These are phyloP conservation scores for Limanda limanda DNA, from an alignment of 2,113 vertebrate genomes.

Conservation along the genomic window DNA sequence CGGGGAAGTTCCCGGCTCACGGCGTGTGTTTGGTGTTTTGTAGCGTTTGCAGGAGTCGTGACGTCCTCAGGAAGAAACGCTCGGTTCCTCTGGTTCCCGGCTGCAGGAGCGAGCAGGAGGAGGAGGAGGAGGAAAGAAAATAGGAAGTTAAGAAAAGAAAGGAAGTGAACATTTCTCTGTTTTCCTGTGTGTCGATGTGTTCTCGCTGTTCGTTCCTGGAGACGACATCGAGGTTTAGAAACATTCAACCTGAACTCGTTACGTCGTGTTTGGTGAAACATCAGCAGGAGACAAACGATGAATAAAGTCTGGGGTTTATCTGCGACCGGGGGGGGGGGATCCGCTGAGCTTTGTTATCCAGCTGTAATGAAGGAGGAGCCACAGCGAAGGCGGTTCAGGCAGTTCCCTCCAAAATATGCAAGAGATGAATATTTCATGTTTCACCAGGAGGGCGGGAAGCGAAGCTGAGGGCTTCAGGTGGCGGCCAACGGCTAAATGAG, in stretches of 20 bases:
- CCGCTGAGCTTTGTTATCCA: slow-evolving; percentile 30
- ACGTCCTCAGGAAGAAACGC: slow-evolving; percentile 49
- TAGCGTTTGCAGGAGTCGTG: slow-evolving; percentile 2
- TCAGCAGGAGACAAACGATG: slow-evolving; percentile 27
- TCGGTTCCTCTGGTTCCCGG: not conserved
- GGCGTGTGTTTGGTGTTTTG: not conserved
- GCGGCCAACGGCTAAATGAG: slow-evolving; percentile 20
- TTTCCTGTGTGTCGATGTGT: not conserved
- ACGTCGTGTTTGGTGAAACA: slow-evolving; percentile 13
- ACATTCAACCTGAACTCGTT: too few relatives aligned
- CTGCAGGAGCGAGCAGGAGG: too few relatives aligned
- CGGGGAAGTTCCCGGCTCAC: slow-evolving; percentile 7
- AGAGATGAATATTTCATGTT: slow-evolving; percentile 68
- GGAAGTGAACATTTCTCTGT: not conserved
- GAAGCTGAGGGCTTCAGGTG: not conserved
- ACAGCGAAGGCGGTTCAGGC: slow-evolving; percentile 30
- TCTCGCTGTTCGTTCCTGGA: too few relatives aligned
- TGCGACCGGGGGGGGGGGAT: slow-evolving; percentile 5
- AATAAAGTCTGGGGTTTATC: slow-evolving; percentile 28
- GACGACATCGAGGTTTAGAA: too few relatives aligned
- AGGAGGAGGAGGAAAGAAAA: too few relatives aligned
- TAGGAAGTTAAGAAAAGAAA: too few relatives aligned
- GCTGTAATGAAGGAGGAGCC: slow-evolving; percentile 44
- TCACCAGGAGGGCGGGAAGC: not conserved
- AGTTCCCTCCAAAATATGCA: slow-evolving; percentile 40